A percentile compares a stretch with the other conserved stretches of the same genome.
Evolutionary conservation across 1,140 invertebrate genomes (phyloP).

Genomic region (Trichomalopsis sarcophagae): DNA sequence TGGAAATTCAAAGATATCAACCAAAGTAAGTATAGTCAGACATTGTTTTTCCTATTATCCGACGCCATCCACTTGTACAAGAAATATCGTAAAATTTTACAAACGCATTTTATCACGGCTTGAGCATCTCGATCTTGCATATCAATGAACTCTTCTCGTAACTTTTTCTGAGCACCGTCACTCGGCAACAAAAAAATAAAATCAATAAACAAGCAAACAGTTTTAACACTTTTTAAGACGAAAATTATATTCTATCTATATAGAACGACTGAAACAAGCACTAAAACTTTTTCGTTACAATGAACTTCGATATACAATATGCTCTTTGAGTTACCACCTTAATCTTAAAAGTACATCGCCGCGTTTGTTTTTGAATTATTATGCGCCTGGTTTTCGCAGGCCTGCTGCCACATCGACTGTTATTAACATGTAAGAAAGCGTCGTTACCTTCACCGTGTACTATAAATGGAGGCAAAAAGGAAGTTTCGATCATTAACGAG

Average conservation of each 20-base stretch:
- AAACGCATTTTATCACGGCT: neutral
- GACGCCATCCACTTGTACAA: neutral
- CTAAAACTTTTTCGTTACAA: constrained; percentile 15
- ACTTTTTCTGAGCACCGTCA: neutral
- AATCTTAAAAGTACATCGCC: neutral
- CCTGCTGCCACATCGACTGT: constrained; percentile 39
- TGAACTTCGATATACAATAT: neutral
- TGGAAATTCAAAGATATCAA: neutral
- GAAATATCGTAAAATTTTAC: neutral
- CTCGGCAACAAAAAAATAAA: neutral
- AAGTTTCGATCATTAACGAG: neutral
- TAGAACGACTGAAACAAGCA: constrained; percentile 39
- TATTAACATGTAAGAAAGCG: constrained; percentile 30
- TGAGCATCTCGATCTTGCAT: constrained; percentile 27
- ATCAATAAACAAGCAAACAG: neutral
- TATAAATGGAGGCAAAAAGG: constrained; percentile 16
- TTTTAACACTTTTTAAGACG: constrained; percentile 22
- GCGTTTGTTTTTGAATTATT: neutral
- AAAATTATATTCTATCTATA: constrained; percentile 7
- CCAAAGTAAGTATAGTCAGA: neutral
- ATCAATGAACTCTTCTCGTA: constrained; percentile 32
- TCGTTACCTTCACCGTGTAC: constrained; percentile 6
- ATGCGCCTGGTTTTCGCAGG: constrained; percentile 24
- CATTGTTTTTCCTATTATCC: neutral
- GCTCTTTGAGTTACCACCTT: constrained; percentile 1